Evolutionary conservation across 2,888 invertebrate genomes (phyloP).

Genomic region (Theretra japonica): DNA sequence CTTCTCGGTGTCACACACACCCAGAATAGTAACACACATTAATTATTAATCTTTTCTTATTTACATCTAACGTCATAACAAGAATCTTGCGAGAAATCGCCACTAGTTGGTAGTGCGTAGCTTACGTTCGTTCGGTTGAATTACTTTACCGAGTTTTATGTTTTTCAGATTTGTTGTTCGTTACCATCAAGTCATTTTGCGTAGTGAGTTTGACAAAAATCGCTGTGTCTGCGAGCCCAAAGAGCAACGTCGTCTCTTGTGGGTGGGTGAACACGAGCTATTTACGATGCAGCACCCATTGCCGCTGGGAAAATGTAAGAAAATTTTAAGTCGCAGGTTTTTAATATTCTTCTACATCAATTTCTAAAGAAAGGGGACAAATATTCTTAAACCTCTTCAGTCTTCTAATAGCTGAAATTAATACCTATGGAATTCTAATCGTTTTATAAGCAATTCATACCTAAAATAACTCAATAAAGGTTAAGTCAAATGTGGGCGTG

Average conservation of each 20-base stretch:
- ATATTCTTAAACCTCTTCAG: too few species aligned
- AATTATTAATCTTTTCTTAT: background rate
- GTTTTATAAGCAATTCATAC: too few species aligned
- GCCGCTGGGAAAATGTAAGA: conserved; percentile 88
- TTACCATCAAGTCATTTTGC: conserved; percentile 90
- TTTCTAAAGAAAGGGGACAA: too few species aligned
- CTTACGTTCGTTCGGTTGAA: too few species aligned
- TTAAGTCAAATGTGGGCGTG: too few species aligned
- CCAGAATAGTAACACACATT: background rate
- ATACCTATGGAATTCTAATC: too few species aligned
- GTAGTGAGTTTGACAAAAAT: conserved; percentile 92
- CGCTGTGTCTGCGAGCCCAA: conserved; percentile 86
- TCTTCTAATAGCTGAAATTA: too few species aligned
- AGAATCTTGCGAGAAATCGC: too few species aligned
- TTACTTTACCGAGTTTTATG: background rate
- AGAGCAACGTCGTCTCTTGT: conserved; percentile 89
- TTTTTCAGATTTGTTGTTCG: conserved; percentile 87
- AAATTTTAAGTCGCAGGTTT: background rate
- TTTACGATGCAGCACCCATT: conserved; percentile 87
- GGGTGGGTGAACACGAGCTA: conserved; percentile 91
- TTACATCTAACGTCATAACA: too few species aligned
- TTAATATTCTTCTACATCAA: background rate
- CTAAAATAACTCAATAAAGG: too few species aligned
- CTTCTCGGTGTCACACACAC: too few species aligned
- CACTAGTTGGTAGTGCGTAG: too few species aligned